Base-by-base conservation (phyloP, 2,797 vertebrate species). In the Linurgus olivaceus region DNA sequence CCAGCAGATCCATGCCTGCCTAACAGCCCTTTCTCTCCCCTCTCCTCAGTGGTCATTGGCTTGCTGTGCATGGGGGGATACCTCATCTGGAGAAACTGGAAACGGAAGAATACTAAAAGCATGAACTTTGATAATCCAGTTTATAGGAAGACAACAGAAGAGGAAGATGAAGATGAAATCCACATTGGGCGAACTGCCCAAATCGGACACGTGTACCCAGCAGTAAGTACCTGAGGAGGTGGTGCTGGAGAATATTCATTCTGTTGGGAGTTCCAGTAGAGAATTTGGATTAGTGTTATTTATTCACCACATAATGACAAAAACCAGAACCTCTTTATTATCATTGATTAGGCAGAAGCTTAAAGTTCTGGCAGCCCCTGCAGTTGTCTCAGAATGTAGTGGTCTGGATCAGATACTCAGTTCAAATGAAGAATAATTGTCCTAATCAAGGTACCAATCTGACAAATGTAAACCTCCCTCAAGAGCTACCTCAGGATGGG, bases 101-200 rank as follows among this genome's bases (percentile, higher is more conserved):
- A 99, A 85, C 98, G 99, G 97, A 99, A 99, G 98, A 99, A 99
- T 94, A 99, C 99, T 76, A 99, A 99, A 98, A 99, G 99, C 98
- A 99, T 99, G 99, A 99, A 99, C 97, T 99, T 99, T 96, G 99
- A 99, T 98, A 99, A 99, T 97, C 99, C 99, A 0, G 99, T 99
- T 4, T 99, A 99, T 78, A 99, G 99, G 96, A 99, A 99, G 94
- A 99, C 99, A 70, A 98, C 98, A 7, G 97, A 98, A 98, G 98
- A 98, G 13, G 98, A 99, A 44, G 99, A 99, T 68, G 99, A 99
- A 77, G 99, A 99, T 0, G 99, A 99, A 83, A 99, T 99, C 95
- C 99, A 99, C 97, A 99, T 99, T 92, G 99, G 99, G 31, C 98
- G 99, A 50, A 98, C 98, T 83, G 98, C 99, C 97, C 99, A 99